These are phyloP conservation scores for Conchocele bisecta DNA, from an alignment of 2,888 invertebrate species.

Conservation along the genomic window DNA sequence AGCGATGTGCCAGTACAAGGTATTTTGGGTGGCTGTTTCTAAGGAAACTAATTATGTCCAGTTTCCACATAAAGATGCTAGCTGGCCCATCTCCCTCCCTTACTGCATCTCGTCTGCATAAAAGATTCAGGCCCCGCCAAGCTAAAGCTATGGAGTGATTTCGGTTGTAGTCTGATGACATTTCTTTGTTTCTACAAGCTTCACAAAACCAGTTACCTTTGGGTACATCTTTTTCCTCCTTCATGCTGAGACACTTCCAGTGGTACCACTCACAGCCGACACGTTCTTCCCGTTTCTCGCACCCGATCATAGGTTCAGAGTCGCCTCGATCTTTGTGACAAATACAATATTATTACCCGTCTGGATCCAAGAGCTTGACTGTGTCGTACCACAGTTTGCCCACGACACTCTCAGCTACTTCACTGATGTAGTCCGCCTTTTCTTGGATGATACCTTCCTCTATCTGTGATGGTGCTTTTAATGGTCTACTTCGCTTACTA, in stretches of 20 bases:
- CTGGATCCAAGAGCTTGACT: too few relatives aligned
- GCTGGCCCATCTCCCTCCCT: slow-evolving; percentile 39
- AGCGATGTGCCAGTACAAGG: slow-evolving; percentile 36
- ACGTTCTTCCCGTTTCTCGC: slow-evolving; percentile 23
- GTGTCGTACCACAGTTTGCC: too few relatives aligned
- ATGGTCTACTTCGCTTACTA: too few relatives aligned
- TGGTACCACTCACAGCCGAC: slow-evolving; percentile 46
- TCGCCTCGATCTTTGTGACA: slow-evolving; percentile 34
- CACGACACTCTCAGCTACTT: too few relatives aligned
- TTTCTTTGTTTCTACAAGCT: too few relatives aligned
- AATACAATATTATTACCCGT: too few relatives aligned
- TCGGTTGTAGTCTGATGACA: too few relatives aligned
- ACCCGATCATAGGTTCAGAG: slow-evolving; percentile 49
- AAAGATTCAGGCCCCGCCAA: too few relatives aligned
- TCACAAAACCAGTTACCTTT: slow-evolving; percentile 41
- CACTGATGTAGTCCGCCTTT: too few relatives aligned
- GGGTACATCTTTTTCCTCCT: slow-evolving; percentile 17
- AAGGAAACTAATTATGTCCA: slow-evolving; percentile 24
- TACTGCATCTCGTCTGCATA: slow-evolving; percentile 32
- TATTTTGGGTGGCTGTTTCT: slow-evolving; percentile 25
- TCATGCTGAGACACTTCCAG: slow-evolving; percentile 31
- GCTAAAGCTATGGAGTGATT: too few relatives aligned
- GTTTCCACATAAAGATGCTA: slow-evolving; percentile 31
- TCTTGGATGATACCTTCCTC: too few relatives aligned
- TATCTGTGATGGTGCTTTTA: too few relatives aligned